These are phyloP conservation scores for Microtus richardsoni DNA, from an alignment of 2,113 vertebrate species.

Conservation along the genomic window DNA sequence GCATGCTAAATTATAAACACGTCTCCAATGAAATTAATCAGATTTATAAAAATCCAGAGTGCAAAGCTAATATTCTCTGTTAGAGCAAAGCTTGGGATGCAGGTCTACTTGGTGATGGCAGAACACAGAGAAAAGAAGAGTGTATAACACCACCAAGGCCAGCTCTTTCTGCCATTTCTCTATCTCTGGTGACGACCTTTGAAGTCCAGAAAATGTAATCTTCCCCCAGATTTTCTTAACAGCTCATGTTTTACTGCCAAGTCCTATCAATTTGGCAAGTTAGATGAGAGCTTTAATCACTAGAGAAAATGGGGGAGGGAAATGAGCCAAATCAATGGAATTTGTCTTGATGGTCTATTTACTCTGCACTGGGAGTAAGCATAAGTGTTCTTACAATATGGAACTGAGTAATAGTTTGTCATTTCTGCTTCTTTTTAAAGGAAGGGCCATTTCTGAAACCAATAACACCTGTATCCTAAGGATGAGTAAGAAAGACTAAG, in stretches of 20 bases:
- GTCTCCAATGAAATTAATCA: not conserved
- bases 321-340: slow-evolving; percentile 57
- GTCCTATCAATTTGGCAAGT: slow-evolving; percentile 54
- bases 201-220: slow-evolving; percentile 49
- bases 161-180: not conserved
- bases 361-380: slow-evolving; percentile 34
- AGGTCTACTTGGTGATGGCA: not conserved
- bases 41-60: slow-evolving; percentile 22
- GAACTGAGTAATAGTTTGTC: slow-evolving; percentile 61
- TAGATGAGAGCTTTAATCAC: slow-evolving; percentile 43
- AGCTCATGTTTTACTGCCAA: slow-evolving; percentile 58
- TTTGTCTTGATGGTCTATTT: slow-evolving; percentile 51
- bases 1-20: not conserved
- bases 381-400: slow-evolving; percentile 26
- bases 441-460: not conserved
- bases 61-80: not conserved
- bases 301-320: slow-evolving; percentile 15
- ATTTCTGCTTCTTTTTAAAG: not conserved
- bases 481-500: slow-evolving; percentile 46
- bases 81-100: not conserved
- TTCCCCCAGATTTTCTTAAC: slow-evolving; percentile 40
- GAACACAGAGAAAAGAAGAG: not conserved
- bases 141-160: not conserved
- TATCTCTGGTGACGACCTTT: slow-evolving; percentile 18
- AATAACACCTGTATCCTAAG: slow-evolving; percentile 12